Percentiles rank a stretch among this genome's conserved stretches.
These are phyloP conservation scores for Gambelia wislizenii DNA, from an alignment of 2,797 vertebrate genomes.

Conservation along the genomic window DNA sequence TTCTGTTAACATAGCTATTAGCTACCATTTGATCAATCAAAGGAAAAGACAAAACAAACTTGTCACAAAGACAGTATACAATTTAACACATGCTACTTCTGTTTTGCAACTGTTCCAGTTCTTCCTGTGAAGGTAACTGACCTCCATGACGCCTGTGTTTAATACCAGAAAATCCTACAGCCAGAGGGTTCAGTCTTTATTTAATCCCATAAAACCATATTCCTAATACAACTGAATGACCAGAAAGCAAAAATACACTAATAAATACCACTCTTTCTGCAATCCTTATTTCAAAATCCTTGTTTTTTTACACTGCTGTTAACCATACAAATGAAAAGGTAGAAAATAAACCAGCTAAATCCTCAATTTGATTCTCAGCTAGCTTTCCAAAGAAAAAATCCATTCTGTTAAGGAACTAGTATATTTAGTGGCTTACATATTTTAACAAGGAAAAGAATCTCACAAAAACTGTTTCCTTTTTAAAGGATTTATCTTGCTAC, in stretches of 20 bases:
- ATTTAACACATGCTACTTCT: not conserved
- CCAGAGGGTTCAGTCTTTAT: rapidly evolving
- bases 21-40: not conserved
- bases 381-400: not conserved
- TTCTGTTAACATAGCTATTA: constrained; percentile 1
- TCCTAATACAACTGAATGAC: constrained; percentile 6
- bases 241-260: constrained; percentile 6
- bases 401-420: not conserved
- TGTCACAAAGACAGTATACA: not conserved
- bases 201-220: constrained; percentile 1
- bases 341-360: constrained; percentile 56
- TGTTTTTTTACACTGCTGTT: constrained; percentile 40
- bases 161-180: not conserved
- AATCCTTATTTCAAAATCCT: not conserved
- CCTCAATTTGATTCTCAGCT: constrained; percentile 53
- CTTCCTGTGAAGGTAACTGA: constrained; percentile 23
- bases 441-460: not conserved
- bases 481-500: not conserved
- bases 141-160: not conserved
- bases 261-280: constrained; percentile 19
- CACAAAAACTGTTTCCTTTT: not conserved
- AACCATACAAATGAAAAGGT: constrained; percentile 45
- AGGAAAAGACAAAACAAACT: not conserved
- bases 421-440: not conserved
- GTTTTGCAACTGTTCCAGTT: constrained; percentile 1